Percentiles rank a stretch among this genome's conserved stretches.
phyloP scores from a whole-genome alignment of 2,888 invertebrate genomes.

The Rotaria sp. region DNA sequence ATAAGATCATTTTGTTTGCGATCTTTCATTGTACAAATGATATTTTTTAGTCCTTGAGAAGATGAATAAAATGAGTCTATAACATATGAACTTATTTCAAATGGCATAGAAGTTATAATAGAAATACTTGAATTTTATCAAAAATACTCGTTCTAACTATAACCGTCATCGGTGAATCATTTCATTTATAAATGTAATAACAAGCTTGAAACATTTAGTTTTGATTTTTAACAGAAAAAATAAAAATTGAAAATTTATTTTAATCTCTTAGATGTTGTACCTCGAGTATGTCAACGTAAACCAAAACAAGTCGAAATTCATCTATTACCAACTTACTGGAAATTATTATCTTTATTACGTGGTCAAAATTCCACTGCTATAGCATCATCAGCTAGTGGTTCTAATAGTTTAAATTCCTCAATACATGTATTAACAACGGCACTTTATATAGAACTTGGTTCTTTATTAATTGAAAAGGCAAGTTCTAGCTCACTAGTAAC shows the following conservation, averaged over 20 bases:
- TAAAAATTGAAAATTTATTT: background rate
- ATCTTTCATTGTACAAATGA: no score
- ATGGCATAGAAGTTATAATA: no score
- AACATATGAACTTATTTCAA: no score
- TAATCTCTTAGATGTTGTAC: constrained; percentile 24
- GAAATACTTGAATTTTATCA: no score
- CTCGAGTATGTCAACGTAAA: constrained; percentile 29
- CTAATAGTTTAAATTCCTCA: constrained; percentile 33
- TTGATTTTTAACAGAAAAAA: no score
- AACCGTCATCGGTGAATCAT: no score
- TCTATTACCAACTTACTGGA: constrained; percentile 34
- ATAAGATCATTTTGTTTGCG: no score
- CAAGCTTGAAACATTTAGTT: no score
- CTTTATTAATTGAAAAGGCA: constrained; percentile 34
- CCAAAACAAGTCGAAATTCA: constrained; percentile 40
- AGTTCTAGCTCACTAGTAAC: constrained; percentile 33
- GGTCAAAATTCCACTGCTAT: background rate
- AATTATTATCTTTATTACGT: constrained; percentile 29
- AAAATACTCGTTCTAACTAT: no score
- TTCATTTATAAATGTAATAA: no score
- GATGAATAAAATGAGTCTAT: no score
- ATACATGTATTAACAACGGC: constrained; percentile 18
- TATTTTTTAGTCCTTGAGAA: no score
- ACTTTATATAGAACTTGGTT: constrained; percentile 36
- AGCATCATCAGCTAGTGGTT: background rate